Conservation (phyloP, 2,113 vertebrate genomes). For the Anthoscopus minutus region DNA sequence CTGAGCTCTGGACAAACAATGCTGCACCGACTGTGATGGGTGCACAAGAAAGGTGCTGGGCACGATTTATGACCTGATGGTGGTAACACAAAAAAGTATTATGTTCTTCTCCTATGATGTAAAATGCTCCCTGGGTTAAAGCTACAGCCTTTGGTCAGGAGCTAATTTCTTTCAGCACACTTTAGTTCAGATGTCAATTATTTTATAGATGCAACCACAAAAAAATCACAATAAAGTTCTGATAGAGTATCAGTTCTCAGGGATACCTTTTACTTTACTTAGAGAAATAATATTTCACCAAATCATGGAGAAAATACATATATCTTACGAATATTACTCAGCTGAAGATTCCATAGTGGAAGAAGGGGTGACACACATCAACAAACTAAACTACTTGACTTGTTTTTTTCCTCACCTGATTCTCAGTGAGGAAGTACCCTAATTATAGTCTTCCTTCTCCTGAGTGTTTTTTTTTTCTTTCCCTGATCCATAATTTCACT, state of each 20-base stretch:
- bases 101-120: background rate
- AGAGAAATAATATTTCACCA: background rate
- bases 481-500: background rate
- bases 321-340: background rate
- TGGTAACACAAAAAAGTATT: background rate
- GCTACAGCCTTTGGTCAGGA: background rate
- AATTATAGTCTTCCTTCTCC: background rate
- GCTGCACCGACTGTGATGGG: background rate
- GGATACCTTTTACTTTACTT: background rate
- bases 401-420: background rate
- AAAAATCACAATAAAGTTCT: background rate
- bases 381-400: background rate
- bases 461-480: background rate
- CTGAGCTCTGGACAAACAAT: background rate
- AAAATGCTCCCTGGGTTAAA: background rate
- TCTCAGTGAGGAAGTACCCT: background rate
- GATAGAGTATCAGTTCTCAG: background rate
- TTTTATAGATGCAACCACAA: background rate
- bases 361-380: background rate
- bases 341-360: background rate
- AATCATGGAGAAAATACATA: background rate
- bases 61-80: accelerated
- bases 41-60: too few relatives aligned
- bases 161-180: background rate
- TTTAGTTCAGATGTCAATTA: background rate